Evolutionary conservation across 2,113 vertebrate species (phyloP), one percentile per base, ranked within the genome.

Genomic region (Ailuropoda melanoleuca): DNA sequence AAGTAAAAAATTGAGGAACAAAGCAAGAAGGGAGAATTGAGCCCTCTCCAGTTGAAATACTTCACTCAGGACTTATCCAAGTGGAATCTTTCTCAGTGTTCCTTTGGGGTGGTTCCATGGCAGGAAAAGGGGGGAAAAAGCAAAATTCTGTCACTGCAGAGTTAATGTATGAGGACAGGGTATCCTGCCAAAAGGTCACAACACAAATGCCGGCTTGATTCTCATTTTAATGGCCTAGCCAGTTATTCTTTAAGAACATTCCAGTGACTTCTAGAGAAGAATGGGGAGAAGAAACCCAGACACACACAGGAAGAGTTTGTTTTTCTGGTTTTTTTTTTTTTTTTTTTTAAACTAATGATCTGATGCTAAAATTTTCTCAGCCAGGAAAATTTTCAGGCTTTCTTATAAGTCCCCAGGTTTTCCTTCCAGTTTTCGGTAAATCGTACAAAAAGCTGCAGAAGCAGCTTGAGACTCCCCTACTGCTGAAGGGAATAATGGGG

Each of bases 71-170:
- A 78, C 75, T 88, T 85, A 83, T 43, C 53, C 93, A 98, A 70
- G 48, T 94, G 81, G 58, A 82, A 93, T 88, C 50, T 64, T 46
- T 94, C 82, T 97, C 91, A 90, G 94, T 86, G 97, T 97, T 96
- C 81, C 94, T 97, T 94, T 97, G 85, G 81, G 72, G 46, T 37
- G 60, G 10, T 94, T 97, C 93, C 88, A 95, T 93, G 81, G 87
- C 80, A 94, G 62, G 50, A 92, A 97, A 88, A 91, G 3, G 6
- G 46, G 78, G 21, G 8, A 0, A 39, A 85, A 89, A 39, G 64
- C 56, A 97, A 95, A 90, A 70, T 78, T 95, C 56, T 93, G 64
- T 95, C 80, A 96, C 18, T 94, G 90, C 18, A 46, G 93, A 92
- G 82, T 87, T 95, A 85, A 92, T 95, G 70, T 95, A 78, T 93